phyloP scores from a whole-genome alignment of 2,113 vertebrate genomes.

The Thymallus thymallus region DNA sequence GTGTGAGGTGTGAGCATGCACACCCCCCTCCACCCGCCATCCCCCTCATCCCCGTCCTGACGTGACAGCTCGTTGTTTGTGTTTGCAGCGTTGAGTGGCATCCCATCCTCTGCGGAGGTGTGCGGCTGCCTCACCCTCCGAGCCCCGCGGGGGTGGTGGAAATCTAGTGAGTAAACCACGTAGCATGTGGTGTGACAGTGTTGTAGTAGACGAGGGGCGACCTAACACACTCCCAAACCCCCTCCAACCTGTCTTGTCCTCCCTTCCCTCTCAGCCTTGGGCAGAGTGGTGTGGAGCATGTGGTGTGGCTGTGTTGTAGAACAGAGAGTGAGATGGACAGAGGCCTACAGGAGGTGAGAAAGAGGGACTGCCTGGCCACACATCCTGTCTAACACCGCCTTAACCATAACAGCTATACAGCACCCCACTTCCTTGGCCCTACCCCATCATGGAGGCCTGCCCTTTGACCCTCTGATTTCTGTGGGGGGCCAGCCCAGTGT shows the following conservation, averaged over 20 bases:
- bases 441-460: not conserved
- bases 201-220: not conserved
- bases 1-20: too few relatives aligned
- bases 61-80: conserved; percentile 19
- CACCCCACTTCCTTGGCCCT: not conserved
- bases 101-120: conserved; percentile 21
- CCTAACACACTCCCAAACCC: conserved; percentile 30
- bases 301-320: too few relatives aligned
- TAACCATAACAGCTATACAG: not conserved
- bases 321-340: not conserved
- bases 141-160: conserved; percentile 22
- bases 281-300: not conserved
- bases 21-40: too few relatives aligned
- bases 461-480: conserved; percentile 7
- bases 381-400: not conserved
- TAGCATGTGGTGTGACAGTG: conserved; percentile 36
- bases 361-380: not conserved
- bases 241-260: not conserved
- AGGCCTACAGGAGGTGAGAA: not conserved
- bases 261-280: not conserved
- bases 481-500: conserved; percentile 30
- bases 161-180: conserved; percentile 33
- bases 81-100: conserved; percentile 31
- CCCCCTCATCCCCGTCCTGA: not conserved
- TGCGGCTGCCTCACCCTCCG: conserved; percentile 30